These are phyloP conservation scores for Abrostola tripartita DNA, from an alignment of 2,888 invertebrate genomes.

Conservation along the genomic window DNA sequence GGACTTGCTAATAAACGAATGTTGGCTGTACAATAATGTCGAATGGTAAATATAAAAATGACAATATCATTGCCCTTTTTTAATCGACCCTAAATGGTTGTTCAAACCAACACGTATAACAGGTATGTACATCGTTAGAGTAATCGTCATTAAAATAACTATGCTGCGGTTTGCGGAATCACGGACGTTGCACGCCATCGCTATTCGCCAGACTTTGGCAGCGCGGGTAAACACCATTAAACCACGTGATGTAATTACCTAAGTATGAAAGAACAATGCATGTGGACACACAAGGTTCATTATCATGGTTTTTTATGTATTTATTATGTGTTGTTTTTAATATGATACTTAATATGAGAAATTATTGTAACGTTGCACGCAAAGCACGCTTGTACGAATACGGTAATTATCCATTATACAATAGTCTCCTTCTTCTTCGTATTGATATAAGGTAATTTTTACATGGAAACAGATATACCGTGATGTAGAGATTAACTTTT, in stretches of 20 bases:
- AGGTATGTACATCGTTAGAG: neutral
- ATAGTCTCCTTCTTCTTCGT: too few species aligned
- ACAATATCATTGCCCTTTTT: too few species aligned
- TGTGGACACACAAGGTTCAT: conserved; percentile 3
- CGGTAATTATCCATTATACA: too few species aligned
- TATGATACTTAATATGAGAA: neutral
- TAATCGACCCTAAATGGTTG: neutral
- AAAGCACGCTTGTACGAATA: neutral
- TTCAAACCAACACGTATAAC: conserved; percentile 15
- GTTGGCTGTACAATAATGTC: too few species aligned
- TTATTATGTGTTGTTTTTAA: neutral
- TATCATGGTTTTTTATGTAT: neutral
- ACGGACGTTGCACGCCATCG: conserved; percentile 21
- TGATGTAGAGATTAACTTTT: too few species aligned
- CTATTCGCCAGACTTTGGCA: conserved; percentile 9
- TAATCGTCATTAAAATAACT: conserved; percentile 26
- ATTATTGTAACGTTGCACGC: neutral
- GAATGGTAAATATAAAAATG: too few species aligned
- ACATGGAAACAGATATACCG: too few species aligned
- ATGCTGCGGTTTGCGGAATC: conserved; percentile 26
- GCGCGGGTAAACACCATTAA: conserved; percentile 5
- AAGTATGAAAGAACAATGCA: conserved; percentile 1
- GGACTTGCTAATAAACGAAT: too few species aligned
- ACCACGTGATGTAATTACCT: conserved; percentile 3
- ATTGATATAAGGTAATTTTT: too few species aligned